phyloP scores from a whole-genome alignment of 2,888 invertebrate genomes.

The Parthenolecanium corni region DNA sequence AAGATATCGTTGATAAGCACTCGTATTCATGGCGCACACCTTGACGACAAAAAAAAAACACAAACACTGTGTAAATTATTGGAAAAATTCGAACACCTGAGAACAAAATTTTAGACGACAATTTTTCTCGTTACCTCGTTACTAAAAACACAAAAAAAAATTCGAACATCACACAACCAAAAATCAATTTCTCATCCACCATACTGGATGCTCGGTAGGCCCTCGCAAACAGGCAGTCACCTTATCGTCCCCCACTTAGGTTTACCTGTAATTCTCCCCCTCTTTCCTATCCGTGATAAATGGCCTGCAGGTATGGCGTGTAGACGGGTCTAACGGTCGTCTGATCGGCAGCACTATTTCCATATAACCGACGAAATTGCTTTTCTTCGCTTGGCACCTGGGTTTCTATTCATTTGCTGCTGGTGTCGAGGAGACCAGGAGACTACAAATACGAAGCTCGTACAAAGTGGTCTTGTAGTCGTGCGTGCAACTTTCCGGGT shows the following conservation, averaged over 20 bases:
- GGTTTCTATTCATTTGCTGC: not conserved
- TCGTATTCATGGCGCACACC: too few relatives aligned
- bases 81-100: not conserved
- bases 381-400: not conserved
- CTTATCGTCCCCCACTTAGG: conserved; percentile 1
- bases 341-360: not conserved
- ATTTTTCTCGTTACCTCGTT: not conserved
- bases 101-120: not conserved
- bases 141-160: too few relatives aligned
- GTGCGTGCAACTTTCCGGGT: too few relatives aligned
- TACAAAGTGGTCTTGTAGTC: too few relatives aligned
- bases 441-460: too few relatives aligned
- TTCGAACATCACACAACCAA: not conserved
- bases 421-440: too few relatives aligned
- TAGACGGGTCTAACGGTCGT: conserved; percentile 1
- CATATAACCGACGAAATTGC: not conserved
- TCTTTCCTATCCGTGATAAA: not conserved
- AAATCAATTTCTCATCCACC: not conserved
- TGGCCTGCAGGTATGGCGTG: not conserved
- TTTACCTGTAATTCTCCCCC: not conserved
- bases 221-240: conserved; percentile 6
- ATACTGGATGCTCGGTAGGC: not conserved
- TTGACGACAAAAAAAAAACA: not conserved
- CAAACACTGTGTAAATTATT: not conserved
- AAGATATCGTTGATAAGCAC: too few relatives aligned